Conservation (phyloP, 2,888 invertebrate species). For the Lumbricus terrestris region DNA sequence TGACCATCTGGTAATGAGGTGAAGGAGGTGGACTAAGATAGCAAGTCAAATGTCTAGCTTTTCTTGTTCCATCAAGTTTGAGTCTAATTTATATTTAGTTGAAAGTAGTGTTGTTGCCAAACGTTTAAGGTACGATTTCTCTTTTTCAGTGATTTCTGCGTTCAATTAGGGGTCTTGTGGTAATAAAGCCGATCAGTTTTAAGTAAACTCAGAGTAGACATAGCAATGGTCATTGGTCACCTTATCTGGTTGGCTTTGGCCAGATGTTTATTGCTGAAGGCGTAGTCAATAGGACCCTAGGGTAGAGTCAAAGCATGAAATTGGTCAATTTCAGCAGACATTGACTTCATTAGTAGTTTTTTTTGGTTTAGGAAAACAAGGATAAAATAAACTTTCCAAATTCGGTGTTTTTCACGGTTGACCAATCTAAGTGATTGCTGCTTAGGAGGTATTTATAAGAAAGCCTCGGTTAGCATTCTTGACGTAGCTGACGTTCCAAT, state of each 20-base stretch:
- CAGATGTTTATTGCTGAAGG: not conserved
- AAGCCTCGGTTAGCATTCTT: not conserved
- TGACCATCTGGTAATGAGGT: not conserved
- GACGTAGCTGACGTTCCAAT: not conserved
- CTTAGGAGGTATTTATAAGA: too few species aligned
- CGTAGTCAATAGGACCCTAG: too few species aligned
- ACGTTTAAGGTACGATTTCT: not conserved
- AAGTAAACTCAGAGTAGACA: not conserved
- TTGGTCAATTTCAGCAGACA: not conserved
- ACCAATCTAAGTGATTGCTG: not conserved
- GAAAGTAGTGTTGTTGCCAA: not conserved
- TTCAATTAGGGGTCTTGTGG: not conserved
- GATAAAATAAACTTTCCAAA: not conserved
- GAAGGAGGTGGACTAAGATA: not conserved
- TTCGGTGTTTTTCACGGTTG: not conserved
- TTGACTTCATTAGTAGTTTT: not conserved
- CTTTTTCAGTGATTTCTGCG: not conserved
- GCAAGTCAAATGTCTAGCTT: not conserved
- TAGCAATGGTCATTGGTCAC: not conserved
- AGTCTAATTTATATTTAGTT: not conserved
- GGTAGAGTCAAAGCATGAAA: too few species aligned
- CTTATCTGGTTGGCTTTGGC: not conserved
- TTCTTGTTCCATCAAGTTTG: not conserved
- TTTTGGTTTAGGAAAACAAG: too few species aligned
- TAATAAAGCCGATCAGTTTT: not conserved